Evolutionary conservation across 2,888 invertebrate species (phyloP).

Genomic region (Branchipolynoe longqiensis): DNA sequence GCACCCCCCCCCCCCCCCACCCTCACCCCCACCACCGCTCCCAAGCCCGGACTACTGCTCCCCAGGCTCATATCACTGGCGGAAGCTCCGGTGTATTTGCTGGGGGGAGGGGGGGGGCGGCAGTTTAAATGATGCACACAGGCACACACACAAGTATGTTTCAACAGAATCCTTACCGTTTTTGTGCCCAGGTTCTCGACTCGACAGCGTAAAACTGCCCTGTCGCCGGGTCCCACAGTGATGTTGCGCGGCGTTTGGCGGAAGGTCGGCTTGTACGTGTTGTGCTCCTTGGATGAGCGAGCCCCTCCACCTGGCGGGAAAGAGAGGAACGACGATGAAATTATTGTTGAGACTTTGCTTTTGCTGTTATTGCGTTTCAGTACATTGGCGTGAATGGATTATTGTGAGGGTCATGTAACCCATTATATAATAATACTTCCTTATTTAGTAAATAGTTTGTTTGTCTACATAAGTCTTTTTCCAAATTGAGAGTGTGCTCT

Average conservation of each 20-base stretch:
- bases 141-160: not conserved
- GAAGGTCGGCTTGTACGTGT: constrained; percentile 70
- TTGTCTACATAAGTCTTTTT: too few species aligned
- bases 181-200: constrained; percentile 77
- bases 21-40: too few species aligned
- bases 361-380: too few species aligned
- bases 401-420: too few species aligned
- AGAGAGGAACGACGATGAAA: too few species aligned
- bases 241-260: constrained; percentile 72
- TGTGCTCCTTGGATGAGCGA: constrained; percentile 34
- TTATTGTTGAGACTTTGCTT: too few species aligned
- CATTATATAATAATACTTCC: too few species aligned
- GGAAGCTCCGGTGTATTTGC: not conserved
- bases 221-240: constrained; percentile 75
- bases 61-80: not conserved
- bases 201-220: constrained; percentile 76
- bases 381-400: too few species aligned
- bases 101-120: not conserved
- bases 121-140: not conserved
- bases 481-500: too few species aligned
- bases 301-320: constrained; percentile 50
- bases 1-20: not conserved
- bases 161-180: constrained; percentile 74
- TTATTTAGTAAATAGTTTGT: too few species aligned
- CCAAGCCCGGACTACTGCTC: not conserved